Evolutionary conservation across 2,113 vertebrate species (phyloP).

Genomic region (Ranitomeya variabilis): DNA sequence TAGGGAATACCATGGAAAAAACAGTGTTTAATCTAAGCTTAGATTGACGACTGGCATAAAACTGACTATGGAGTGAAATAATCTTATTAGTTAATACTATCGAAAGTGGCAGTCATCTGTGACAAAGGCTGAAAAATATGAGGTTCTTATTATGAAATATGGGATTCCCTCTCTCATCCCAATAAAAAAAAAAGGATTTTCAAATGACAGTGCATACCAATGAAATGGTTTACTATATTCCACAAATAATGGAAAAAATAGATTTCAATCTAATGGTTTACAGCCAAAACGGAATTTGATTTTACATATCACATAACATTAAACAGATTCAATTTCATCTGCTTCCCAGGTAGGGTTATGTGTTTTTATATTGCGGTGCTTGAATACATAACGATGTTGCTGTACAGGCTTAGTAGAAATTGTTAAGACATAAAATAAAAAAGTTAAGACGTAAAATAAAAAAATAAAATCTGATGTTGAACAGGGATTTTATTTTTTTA

Average conservation of each 20-base stretch:
- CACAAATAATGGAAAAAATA: background rate
- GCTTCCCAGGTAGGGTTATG: background rate
- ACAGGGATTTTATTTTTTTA: no score
- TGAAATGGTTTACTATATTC: background rate
- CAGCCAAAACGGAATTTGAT: background rate
- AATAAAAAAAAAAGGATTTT: background rate
- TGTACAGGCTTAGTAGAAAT: no score
- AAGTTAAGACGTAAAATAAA: no score
- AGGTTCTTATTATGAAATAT: constrained; percentile 29
- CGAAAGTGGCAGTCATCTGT: constrained; percentile 21
- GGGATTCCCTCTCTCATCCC: background rate
- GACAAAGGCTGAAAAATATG: background rate
- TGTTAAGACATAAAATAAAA: no score
- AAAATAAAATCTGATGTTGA: no score
- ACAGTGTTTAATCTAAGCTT: background rate
- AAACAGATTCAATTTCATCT: background rate
- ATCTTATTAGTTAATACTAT: constrained; percentile 35
- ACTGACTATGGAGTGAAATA: background rate
- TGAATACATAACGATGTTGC: background rate
- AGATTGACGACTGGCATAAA: constrained; percentile 16
- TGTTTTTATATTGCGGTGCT: background rate
- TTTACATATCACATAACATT: background rate
- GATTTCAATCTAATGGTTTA: background rate
- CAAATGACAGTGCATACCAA: background rate
- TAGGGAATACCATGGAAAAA: background rate